phyloP scores from a whole-genome alignment of 2,797 vertebrate genomes.

The Kryptopterus vitreolus region DNA sequence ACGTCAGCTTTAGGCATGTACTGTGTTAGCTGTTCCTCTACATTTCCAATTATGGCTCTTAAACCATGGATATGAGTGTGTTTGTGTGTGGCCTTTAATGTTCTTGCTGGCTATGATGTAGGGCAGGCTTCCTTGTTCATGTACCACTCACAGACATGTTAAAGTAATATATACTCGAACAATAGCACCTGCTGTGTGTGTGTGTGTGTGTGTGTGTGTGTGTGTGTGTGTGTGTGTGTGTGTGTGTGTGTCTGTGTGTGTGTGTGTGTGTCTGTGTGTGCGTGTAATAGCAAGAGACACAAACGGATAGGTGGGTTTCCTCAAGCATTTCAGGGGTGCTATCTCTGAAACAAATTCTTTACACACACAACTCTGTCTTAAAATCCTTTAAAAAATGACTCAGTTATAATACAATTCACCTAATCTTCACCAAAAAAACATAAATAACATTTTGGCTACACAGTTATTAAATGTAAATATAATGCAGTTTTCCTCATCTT shows the following conservation, averaged over 20 bases:
- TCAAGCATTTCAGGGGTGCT: not conserved
- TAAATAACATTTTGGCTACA: too few species aligned
- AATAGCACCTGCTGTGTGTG: conserved; percentile 7
- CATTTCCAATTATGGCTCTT: conserved; percentile 45
- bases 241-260: conserved; percentile 14
- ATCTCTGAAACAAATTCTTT: not conserved
- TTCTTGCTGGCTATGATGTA: conserved; percentile 30
- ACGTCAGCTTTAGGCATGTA: conserved; percentile 21
- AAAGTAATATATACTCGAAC: conserved; percentile 1
- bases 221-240: not conserved
- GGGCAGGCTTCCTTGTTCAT: conserved; percentile 34
- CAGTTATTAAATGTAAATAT: too few species aligned
- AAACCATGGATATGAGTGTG: conserved; percentile 15
- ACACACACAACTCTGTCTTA: not conserved
- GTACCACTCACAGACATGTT: conserved; percentile 5
- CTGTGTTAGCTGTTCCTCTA: conserved; percentile 34
- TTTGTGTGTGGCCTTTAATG: conserved; percentile 20
- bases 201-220: conserved; percentile 20
- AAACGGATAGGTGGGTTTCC: not conserved
- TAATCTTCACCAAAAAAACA: too few species aligned
- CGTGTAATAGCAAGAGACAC: not conserved
- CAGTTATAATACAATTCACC: not conserved
- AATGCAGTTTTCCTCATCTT: too few species aligned
- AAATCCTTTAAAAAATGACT: not conserved
- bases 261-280: not conserved